Evolutionary conservation across 2,797 vertebrate species (phyloP), one percentile per base, ranked within the genome.

Genomic region (Sciurus vulgaris): DNA sequence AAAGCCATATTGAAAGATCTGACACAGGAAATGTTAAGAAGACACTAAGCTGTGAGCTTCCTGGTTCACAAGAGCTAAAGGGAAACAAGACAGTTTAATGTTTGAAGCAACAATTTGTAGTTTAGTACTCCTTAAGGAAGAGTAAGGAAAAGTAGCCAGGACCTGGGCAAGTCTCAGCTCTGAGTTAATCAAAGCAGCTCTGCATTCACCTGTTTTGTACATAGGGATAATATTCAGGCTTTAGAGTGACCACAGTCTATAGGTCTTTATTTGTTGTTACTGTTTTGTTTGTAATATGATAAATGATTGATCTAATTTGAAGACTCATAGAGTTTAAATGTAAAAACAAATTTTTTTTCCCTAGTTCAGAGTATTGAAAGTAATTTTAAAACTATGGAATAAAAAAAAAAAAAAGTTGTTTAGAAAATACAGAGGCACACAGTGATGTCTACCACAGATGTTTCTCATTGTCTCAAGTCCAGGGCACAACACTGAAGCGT

Each of bases 281-380:
- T 30, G 22, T 47, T 85, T 65, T 76, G n/a, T 74, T 86, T 73
- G 74, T 51, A 54, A 69, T 38, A 49, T 91, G 33, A 85, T 79
- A 88, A 96, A 69, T 78, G 13, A 49, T 30, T 89, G 26, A n/a
- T 86, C 7, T 63, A 95, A 86, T 70, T 41, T 77, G 47, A 96
- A 49, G 35, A 76, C 72, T 56, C n/a, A 69, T 49, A 61, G 41
- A 63, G 4, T 84, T 77, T 22, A 26, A 56, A 83, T 89, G 12
- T 22, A 73, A 14, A 95, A 67, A 35, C 6, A 2, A 26, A 59
- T 56, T 13, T 54, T 54, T 30, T 73, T 30, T 24, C n/a, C 47
- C 4, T 73, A 6, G 33, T 24, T 81, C 44, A 93, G 18, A 93
- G 35, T 83, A 86, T 70, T 87, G n/a, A 78, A 38, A 86, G 3